Conservation (phyloP, 2,113 vertebrate genomes). For the Mormoops blainvillei region DNA sequence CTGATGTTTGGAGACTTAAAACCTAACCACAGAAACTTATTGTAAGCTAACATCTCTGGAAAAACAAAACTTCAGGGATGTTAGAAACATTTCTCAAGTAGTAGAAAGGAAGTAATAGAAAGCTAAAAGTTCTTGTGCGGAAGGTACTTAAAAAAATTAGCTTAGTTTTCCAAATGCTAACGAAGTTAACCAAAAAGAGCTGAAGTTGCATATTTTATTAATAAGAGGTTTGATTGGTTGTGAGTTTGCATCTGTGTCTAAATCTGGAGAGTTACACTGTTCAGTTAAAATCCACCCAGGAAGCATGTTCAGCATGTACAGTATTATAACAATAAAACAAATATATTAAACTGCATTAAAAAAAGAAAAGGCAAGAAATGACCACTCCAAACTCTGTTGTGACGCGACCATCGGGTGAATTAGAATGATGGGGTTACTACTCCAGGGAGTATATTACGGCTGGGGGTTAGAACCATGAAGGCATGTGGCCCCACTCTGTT, state of each 20-base stretch:
- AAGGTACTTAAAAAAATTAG: background rate
- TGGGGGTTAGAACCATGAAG: background rate
- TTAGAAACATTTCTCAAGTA: background rate
- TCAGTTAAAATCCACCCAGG: background rate
- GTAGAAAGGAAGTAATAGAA: background rate
- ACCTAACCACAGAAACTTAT: constrained; percentile 9
- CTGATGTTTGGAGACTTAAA: constrained; percentile 41
- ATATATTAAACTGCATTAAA: background rate
- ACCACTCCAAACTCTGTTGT: background rate
- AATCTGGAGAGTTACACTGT: background rate
- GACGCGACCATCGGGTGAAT: background rate
- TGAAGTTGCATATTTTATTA: constrained; percentile 4
- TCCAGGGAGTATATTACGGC: background rate
- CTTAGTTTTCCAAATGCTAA: background rate
- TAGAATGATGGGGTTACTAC: background rate
- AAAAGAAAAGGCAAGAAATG: background rate
- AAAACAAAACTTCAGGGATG: background rate
- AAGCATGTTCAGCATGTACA: background rate
- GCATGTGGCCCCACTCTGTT: rapidly evolving
- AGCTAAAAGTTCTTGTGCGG: background rate
- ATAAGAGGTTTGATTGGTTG: background rate
- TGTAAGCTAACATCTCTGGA: background rate
- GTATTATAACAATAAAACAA: background rate
- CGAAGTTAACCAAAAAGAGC: background rate
- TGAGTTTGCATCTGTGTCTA: constrained; percentile 10